These are phyloP conservation scores for Carassius carassius DNA, from an alignment of 2,113 vertebrate species.

Conservation along the genomic window DNA sequence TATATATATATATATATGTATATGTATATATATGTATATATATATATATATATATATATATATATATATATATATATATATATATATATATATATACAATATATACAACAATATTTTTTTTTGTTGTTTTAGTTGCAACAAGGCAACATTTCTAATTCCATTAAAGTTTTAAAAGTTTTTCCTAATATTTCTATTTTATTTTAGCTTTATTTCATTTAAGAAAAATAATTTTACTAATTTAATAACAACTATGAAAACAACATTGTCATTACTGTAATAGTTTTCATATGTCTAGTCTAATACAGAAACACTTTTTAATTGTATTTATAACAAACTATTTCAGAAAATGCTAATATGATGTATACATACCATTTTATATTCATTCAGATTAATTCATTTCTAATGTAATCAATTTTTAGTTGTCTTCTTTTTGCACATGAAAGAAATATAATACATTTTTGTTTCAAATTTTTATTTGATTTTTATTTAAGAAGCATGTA, in stretches of 20 bases:
- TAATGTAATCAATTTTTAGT: background rate
- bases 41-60: no score
- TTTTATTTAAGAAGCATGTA: background rate
- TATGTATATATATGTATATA: no score
- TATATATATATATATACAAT: no score
- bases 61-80: no score
- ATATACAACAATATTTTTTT: no score
- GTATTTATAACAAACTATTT: background rate
- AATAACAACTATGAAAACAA: background rate
- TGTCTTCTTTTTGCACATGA: background rate
- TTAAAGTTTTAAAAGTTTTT: background rate
- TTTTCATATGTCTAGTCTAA: background rate
- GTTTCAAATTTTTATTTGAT: background rate
- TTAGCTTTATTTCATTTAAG: background rate
- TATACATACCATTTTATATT: background rate
- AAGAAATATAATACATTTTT: background rate
- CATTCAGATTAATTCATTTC: background rate
- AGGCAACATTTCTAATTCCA: background rate
- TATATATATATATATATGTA: no score
- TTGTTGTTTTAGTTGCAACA: background rate
- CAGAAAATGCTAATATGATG: background rate
- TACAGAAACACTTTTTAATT: background rate
- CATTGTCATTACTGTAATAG: background rate
- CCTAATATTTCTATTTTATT: background rate
- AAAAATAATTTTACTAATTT: background rate